A percentile compares a stretch with the other conserved stretches of the same genome.
These are phyloP conservation scores for Uloborus diversus DNA, from an alignment of 1,140 invertebrate genomes.

Conservation along the genomic window DNA sequence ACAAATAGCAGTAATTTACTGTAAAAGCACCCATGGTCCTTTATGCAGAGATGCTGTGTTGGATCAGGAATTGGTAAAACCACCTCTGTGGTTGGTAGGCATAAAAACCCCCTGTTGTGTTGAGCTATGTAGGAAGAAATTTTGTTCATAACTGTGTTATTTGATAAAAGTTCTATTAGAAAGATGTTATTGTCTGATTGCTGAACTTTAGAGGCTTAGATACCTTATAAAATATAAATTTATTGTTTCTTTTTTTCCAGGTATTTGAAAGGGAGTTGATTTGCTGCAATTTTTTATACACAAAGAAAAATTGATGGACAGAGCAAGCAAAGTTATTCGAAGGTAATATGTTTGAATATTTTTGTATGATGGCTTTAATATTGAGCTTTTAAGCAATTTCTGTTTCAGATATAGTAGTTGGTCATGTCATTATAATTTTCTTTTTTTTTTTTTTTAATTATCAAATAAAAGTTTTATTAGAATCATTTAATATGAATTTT, in stretches of 20 bases:
- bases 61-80: too few species aligned
- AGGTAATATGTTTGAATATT: conserved; percentile 54
- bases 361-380: not conserved
- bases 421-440: not conserved
- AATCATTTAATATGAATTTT: not conserved
- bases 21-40: too few species aligned
- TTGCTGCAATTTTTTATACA: not conserved
- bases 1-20: too few species aligned
- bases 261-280: not conserved
- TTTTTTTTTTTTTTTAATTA: not conserved
- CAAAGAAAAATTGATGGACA: conserved; percentile 57
- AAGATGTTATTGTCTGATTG: not conserved
- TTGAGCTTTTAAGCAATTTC: not conserved
- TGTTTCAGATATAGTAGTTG: not conserved
- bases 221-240: not conserved
- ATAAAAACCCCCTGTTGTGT: too few species aligned
- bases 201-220: not conserved
- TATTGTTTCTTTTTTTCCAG: not conserved
- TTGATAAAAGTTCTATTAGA: not conserved
- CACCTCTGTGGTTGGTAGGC: too few species aligned
- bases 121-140: not conserved
- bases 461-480: not conserved
- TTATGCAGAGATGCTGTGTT: too few species aligned
- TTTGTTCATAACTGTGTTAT: not conserved
- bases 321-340: conserved; percentile 61